Evolutionary conservation across 2,797 vertebrate genomes (phyloP).

Genomic region (Myotis planiceps): DNA sequence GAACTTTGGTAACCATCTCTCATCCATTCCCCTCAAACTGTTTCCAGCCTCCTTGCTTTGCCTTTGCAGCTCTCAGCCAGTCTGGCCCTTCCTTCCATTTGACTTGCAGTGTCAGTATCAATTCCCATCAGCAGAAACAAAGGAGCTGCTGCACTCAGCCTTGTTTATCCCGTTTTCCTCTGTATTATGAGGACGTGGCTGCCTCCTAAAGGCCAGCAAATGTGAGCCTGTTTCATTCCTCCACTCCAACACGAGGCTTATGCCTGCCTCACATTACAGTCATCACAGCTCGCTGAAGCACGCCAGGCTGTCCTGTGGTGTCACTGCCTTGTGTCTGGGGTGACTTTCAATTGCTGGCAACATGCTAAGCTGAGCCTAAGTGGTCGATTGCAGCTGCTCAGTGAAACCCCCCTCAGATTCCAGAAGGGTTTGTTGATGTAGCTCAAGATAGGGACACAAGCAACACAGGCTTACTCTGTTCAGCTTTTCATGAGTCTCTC

Average conservation of each 20-base stretch:
- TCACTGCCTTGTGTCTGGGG: neutral
- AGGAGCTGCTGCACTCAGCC: constrained; percentile 57
- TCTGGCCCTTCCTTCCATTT: constrained; percentile 28
- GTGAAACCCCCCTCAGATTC: neutral
- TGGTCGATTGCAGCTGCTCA: neutral
- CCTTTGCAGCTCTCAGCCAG: neutral
- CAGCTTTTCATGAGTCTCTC: neutral
- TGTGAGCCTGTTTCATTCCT: neutral
- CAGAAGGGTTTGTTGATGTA: neutral
- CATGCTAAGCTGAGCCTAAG: neutral
- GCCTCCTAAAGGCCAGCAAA: constrained; percentile 30
- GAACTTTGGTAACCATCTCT: neutral
- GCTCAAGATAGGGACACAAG: neutral
- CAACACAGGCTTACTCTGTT: neutral
- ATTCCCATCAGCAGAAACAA: constrained; percentile 71
- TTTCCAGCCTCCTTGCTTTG: neutral
- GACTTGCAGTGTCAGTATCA: constrained; percentile 57
- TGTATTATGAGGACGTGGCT: constrained; percentile 18
- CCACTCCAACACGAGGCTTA: neutral
- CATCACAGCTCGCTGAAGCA: constrained; percentile 40
- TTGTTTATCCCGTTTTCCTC: constrained; percentile 69
- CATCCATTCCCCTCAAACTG: no score
- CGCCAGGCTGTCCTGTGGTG: neutral
- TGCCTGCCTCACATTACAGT: constrained; percentile 35
- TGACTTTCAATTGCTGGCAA: constrained; percentile 7